Evolutionary conservation across 2,888 invertebrate species (phyloP).

Genomic region (Lasiommata megera): DNA sequence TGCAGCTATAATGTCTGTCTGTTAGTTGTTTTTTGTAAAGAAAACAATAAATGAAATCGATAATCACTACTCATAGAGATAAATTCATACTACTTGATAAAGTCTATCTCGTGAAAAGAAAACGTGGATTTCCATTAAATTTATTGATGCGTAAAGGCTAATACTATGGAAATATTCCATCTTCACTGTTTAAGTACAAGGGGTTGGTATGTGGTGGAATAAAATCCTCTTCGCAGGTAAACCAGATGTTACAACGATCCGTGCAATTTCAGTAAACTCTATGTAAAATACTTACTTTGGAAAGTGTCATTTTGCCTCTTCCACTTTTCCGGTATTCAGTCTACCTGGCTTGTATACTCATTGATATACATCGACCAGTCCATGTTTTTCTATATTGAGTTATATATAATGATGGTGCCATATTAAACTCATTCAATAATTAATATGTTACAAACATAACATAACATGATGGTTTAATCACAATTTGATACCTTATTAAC

Average conservation of each 20-base stretch:
- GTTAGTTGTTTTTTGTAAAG: no score
- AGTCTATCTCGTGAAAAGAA: background rate
- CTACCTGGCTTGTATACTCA: background rate
- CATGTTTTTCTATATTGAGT: no score
- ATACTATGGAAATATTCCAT: slow-evolving; percentile 24
- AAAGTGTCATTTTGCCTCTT: background rate
- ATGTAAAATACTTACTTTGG: slow-evolving; percentile 17
- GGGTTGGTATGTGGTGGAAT: slow-evolving; percentile 21
- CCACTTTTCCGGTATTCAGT: background rate
- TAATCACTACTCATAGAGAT: no score
- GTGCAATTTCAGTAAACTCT: slow-evolving; percentile 19
- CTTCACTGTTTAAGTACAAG: slow-evolving; percentile 18
- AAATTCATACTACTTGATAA: no score
- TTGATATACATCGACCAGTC: no score
- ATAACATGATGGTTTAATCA: background rate
- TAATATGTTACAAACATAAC: background rate
- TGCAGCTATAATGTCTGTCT: no score
- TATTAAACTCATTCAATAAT: background rate
- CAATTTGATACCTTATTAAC: slow-evolving; percentile 2
- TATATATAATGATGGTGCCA: no score
- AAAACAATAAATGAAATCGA: no score
- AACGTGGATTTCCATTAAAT: slow-evolving; percentile 1
- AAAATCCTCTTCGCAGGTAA: slow-evolving; percentile 32
- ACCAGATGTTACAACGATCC: slow-evolving; percentile 34
- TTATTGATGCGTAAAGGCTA: slow-evolving; percentile 18